Evolutionary conservation across 2,888 invertebrate species (phyloP).

Genomic region (Lasioglossum morio): DNA sequence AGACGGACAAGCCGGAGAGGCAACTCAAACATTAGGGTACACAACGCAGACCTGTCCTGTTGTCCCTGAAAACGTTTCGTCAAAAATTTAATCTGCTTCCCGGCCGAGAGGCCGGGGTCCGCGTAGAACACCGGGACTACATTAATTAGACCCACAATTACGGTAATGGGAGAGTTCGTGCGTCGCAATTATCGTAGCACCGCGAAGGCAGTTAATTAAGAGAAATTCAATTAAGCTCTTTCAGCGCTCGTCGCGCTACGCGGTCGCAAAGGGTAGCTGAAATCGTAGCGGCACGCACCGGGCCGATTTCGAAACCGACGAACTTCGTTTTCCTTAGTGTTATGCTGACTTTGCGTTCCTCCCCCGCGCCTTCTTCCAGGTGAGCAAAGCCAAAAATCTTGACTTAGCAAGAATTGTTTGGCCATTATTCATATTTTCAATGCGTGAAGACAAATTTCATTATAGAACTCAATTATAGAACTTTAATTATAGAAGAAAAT

Average conservation of each 20-base stretch:
- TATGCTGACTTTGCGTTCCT: background rate
- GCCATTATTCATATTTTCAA: background rate
- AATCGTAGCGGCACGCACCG: slow-evolving; percentile 34
- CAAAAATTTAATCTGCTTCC: slow-evolving; percentile 65
- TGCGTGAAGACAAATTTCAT: background rate
- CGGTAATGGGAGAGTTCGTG: slow-evolving; percentile 75
- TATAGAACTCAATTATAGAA: background rate
- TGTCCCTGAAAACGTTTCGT: slow-evolving; percentile 44
- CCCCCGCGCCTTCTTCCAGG: background rate
- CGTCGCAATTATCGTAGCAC: slow-evolving; percentile 74
- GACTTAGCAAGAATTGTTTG: too few species aligned
- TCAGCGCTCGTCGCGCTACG: slow-evolving; percentile 53
- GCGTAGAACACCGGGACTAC: slow-evolving; percentile 63
- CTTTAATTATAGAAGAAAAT: background rate
- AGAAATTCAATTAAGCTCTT: slow-evolving; percentile 77
- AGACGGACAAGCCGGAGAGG: background rate
- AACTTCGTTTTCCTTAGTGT: slow-evolving; percentile 43
- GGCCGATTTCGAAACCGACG: slow-evolving; percentile 39
- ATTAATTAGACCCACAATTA: slow-evolving; percentile 76
- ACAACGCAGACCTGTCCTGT: background rate
- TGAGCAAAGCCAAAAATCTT: background rate
- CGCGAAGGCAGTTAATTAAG: slow-evolving; percentile 74
- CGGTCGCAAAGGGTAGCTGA: slow-evolving; percentile 22
- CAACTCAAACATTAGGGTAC: background rate
- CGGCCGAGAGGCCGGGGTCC: slow-evolving; percentile 21